Conservation (phyloP, 2,888 invertebrate species). For the Branchellion lobata region DNA sequence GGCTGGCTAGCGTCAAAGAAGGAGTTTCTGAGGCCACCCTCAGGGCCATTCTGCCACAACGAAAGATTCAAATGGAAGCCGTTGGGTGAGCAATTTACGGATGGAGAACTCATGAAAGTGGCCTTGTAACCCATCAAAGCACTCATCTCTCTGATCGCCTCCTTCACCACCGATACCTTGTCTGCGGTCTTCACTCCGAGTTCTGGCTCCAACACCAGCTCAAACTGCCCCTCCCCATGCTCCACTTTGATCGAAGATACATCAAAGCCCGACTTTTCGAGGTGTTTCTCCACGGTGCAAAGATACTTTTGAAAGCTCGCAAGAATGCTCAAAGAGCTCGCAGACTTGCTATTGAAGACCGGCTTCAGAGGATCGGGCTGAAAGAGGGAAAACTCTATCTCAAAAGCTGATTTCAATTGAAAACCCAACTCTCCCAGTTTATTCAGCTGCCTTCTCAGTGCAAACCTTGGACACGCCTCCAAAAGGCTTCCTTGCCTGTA, state of each 20-base stretch:
- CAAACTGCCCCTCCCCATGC: constrained; percentile 48
- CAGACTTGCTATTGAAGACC: constrained; percentile 35
- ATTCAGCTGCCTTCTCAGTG: constrained; percentile 46
- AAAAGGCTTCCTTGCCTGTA: constrained; percentile 21
- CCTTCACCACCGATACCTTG: constrained; percentile 38
- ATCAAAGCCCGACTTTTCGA: constrained; percentile 41
- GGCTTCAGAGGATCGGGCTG: constrained; percentile 37
- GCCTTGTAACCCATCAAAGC: constrained; percentile 41
- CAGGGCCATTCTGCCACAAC: constrained; percentile 39
- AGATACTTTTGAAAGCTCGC: constrained; percentile 37
- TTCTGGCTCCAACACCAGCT: constrained; percentile 40
- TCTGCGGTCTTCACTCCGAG: constrained; percentile 43
- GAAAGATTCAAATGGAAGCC: constrained; percentile 51
- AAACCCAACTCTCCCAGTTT: constrained; percentile 45
- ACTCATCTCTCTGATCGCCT: constrained; percentile 47
- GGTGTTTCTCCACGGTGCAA: constrained; percentile 26
- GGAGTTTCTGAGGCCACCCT: constrained; percentile 23
- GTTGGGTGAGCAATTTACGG: constrained; percentile 18
- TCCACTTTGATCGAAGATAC: constrained; percentile 38
- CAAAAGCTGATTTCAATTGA: constrained; percentile 42
- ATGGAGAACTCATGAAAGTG: constrained; percentile 49
- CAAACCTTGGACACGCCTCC: constrained; percentile 44
- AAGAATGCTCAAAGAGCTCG: constrained; percentile 1
- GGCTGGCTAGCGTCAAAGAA: constrained; percentile 41
- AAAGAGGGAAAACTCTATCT: constrained; percentile 45